Base-by-base conservation (phyloP, 2,113 vertebrate species). In the Rhipidura dahli region DNA sequence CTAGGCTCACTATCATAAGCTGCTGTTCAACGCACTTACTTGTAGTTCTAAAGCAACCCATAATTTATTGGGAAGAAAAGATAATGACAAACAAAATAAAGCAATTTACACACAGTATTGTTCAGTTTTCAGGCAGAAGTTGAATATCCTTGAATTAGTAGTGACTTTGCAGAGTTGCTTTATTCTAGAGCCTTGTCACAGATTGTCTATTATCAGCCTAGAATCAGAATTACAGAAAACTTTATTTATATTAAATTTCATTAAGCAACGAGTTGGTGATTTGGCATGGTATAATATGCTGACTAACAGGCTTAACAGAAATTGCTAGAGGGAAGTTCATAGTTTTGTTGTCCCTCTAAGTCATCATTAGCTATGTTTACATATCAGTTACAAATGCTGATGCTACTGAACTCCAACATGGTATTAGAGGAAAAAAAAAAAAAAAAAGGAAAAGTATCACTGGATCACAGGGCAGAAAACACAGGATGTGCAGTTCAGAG, bases 71-170 rank as follows among this genome's bases (percentile, higher is more conserved):
- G 4, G 47, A 88, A 81, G 42, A 65, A 85, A 82, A 79, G 50
- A 89, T 71, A 83, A 86, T 42, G 81, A 39, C 92, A 96, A 96
- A 78, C 44, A 95, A 94, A 94, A 91, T 35, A 90, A 53, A 90
- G 60, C 24, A 83, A 83, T 20, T 71, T 50, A 89, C 86, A 79
- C 7, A 35, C 1, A 2, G 27, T 20, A 87, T 51, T 75, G 73
- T 69, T 69, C 42, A 10, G 8, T 76, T 84, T 92, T 71, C 50
- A 84, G 86, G 50, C 42, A 83, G 51, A 92, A 45, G 33, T 60
- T 64, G 45, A 92, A 71, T 37, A 89, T 50, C 35, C 40, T 71
- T 70, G 19, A 71, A 42, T 33, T 45, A 35, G 35, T 22, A 72
- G 54, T 28, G 82, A 40, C 64, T 94, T 92, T 71, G 54, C 50